These are phyloP conservation scores for Beris morrisii DNA, from an alignment of 2,888 invertebrate species.

Conservation along the genomic window DNA sequence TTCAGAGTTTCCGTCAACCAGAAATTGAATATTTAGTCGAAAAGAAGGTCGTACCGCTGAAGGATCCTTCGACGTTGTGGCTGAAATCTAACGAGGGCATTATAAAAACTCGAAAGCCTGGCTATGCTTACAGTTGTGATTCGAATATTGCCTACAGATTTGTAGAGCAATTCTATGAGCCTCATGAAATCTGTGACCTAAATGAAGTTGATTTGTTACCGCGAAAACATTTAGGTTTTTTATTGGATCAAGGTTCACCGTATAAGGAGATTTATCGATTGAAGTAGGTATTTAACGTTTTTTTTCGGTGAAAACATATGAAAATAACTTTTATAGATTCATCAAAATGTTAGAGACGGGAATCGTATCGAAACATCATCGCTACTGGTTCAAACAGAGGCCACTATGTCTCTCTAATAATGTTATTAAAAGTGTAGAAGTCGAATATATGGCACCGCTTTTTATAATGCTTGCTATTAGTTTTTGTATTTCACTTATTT, in stretches of 20 bases:
- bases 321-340: slow-evolving; percentile 40
- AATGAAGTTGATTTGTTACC: slow-evolving; percentile 50
- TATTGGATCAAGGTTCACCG: slow-evolving; percentile 47
- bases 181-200: slow-evolving; percentile 52
- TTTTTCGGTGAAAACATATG: neutral
- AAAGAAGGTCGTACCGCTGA: slow-evolving; percentile 34
- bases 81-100: slow-evolving; percentile 45
- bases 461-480: slow-evolving; percentile 44
- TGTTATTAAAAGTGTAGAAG: slow-evolving; percentile 48
- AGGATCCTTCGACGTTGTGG: slow-evolving; percentile 42
- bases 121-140: slow-evolving; percentile 51
- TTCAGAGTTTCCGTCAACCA: slow-evolving; percentile 43
- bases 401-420: slow-evolving; percentile 48
- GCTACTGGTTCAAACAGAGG: slow-evolving; percentile 47
- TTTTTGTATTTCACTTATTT: neutral
- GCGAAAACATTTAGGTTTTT: slow-evolving; percentile 43
- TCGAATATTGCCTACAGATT: slow-evolving; percentile 45
- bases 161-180: slow-evolving; percentile 48
- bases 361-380: slow-evolving; percentile 46
- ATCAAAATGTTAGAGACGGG: slow-evolving; percentile 50
- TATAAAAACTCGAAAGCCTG: slow-evolving; percentile 45
- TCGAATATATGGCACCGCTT: slow-evolving; percentile 52
- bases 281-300: slow-evolving; percentile 40
- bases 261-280: slow-evolving; percentile 47
- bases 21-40: slow-evolving; percentile 42